phyloP scores from a whole-genome alignment of 1,140 invertebrate species.

The Zophobas morio region DNA sequence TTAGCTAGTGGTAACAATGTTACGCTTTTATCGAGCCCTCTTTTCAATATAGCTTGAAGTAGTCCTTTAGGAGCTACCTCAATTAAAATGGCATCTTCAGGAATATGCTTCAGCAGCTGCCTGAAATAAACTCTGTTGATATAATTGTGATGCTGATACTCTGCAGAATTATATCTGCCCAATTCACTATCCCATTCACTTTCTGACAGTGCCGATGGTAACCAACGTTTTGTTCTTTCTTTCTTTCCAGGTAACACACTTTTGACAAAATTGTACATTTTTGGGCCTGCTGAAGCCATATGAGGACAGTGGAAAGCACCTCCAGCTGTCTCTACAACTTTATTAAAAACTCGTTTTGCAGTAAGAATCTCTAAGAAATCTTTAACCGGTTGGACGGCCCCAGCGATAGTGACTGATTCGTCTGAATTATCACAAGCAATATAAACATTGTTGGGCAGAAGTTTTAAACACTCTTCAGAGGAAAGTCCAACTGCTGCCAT shows the following conservation, averaged over 20 bases:
- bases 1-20: neutral
- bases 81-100: constrained; percentile 83
- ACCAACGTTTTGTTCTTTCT: constrained; percentile 82
- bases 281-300: constrained; percentile 82
- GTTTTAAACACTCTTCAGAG: constrained; percentile 67
- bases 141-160: constrained; percentile 94
- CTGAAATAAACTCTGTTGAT: constrained; percentile 88
- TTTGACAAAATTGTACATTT: constrained; percentile 78
- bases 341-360: constrained; percentile 83
- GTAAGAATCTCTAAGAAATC: constrained; percentile 79
- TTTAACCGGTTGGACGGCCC: constrained; percentile 78
- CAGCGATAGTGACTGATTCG: constrained; percentile 89
- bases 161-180: constrained; percentile 82
- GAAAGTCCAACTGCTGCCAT: constrained; percentile 85
- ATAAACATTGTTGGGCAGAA: constrained; percentile 78
- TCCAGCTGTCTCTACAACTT: constrained; percentile 83
- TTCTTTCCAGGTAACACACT: constrained; percentile 81
- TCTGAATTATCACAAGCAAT: constrained; percentile 89
- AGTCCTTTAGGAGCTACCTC: constrained; percentile 89
- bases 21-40: constrained; percentile 70
- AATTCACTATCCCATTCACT: constrained; percentile 78
- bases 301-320: constrained; percentile 89
- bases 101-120: constrained; percentile 82
- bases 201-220: constrained; percentile 88
- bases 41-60: constrained; percentile 77